Evolutionary conservation across 2,888 invertebrate genomes (phyloP), one percentile per base, ranked within the genome.

Genomic region (Heliconius ismenius): DNA sequence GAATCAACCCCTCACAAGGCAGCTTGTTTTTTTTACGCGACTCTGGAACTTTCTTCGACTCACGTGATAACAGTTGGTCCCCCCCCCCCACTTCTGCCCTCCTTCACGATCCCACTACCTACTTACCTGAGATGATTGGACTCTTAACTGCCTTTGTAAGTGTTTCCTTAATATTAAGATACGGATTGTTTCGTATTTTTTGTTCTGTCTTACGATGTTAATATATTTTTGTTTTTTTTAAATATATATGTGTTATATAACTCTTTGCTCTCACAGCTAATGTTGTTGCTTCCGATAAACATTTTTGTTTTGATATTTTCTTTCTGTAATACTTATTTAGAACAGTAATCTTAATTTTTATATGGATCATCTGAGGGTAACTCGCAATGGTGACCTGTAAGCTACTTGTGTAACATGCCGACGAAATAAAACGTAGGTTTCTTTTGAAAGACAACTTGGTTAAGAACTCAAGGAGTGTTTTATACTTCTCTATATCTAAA

Each of bases 1-100:
- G 58, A 58, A 84, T 84, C 87, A 26, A 62, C 84, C 85, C 82
- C 85, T 84, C 87, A 85, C 86, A 85, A 85, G 86, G 86, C 86
- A 86, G 87, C 87, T 88, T 91, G 80, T 82, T 83, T 82, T 79
- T 83, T 82, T 80, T 81, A 80, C 80, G 84, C 83, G 79, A 84
- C 83, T 83, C 83, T 77, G 39, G 26, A 73, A 32, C 21, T 32
- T 21, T 24, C 24, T 10, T 9, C n/a, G 32, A 58, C 62, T 18
- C 62, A 62, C 62, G 75, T 63, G 75, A 75, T 63, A 70, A 65
- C 65, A 28, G 68, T 28, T 39, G n/a, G 58, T 28, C 32, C 24
- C 26, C 36, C 65, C 32, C 15, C 18, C 69, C 11, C 11, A 28
- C 69, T 32, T 24, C 15, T 26, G 18, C 68, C 26, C 21, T 11